phyloP scores from a whole-genome alignment of 2,113 vertebrate genomes.

The Tyto alba region DNA sequence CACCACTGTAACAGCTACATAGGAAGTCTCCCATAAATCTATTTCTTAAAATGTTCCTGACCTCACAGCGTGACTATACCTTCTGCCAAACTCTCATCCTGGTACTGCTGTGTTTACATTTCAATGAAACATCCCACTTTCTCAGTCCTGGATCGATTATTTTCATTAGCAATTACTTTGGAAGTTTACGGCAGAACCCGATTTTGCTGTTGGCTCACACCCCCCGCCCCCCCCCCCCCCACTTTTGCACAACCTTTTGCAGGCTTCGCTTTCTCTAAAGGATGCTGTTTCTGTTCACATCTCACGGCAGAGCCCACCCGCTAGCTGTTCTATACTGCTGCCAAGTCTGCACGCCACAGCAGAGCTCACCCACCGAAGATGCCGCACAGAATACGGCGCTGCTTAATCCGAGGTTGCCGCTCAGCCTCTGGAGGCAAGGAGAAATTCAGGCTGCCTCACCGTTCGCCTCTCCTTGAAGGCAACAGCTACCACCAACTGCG shows the following conservation, averaged over 20 bases:
- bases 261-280: accelerated
- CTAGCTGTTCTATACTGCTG: neutral
- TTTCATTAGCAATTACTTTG: neutral
- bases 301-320: neutral
- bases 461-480: neutral
- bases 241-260: no score
- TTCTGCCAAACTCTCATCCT: neutral
- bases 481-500: neutral
- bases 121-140: neutral
- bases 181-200: neutral
- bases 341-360: neutral
- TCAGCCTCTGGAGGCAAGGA: neutral
- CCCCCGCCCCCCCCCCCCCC: no score
- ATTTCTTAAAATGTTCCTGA: neutral
- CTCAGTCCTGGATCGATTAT: neutral
- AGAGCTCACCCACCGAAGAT: neutral
- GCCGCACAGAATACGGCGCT: neutral
- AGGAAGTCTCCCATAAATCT: neutral
- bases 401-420: neutral
- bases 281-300: neutral
- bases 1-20: neutral
- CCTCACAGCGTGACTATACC: neutral
- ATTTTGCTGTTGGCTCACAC: neutral
- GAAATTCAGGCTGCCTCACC: neutral
- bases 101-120: neutral